phyloP scores from a whole-genome alignment of 2,888 invertebrate genomes.

The Calliscelio sp. region DNA sequence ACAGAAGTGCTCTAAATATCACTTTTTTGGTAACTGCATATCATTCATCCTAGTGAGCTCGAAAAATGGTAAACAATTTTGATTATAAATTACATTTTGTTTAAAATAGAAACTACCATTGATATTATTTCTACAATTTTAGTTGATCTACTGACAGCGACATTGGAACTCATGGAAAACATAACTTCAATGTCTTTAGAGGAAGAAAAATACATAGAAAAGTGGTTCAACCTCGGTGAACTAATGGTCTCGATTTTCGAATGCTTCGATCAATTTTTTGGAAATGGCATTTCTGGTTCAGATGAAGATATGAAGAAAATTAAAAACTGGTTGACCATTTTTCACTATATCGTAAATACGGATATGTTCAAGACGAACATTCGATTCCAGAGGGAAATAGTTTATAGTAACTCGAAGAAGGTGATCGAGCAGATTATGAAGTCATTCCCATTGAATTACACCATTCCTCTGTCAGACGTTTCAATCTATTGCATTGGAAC shows the following conservation, averaged over 20 bases:
- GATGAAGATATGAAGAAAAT: constrained; percentile 73
- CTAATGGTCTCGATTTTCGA: constrained; percentile 78
- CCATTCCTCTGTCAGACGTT: constrained; percentile 25
- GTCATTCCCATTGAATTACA: constrained; percentile 20
- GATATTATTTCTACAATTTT: not conserved
- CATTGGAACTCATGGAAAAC: constrained; percentile 79
- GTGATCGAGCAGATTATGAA: constrained; percentile 44
- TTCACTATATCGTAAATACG: constrained; percentile 74
- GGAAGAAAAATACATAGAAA: constrained; percentile 73
- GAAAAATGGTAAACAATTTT: constrained; percentile 86
- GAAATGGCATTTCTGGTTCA: constrained; percentile 62
- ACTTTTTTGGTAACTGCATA: constrained; percentile 88
- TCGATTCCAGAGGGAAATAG: constrained; percentile 17
- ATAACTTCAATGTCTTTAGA: constrained; percentile 72
- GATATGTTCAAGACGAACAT: constrained; percentile 66
- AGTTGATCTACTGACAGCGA: constrained; percentile 77
- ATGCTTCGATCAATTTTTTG: constrained; percentile 77
- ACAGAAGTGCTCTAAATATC: constrained; percentile 79
- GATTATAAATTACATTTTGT: not conserved
- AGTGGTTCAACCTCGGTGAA: constrained; percentile 75
- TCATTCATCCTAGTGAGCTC: constrained; percentile 92
- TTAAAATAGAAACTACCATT: not conserved
- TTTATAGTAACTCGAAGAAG: constrained; percentile 29
- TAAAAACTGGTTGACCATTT: constrained; percentile 79
- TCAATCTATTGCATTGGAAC: constrained; percentile 79